Evolutionary conservation across 2,888 invertebrate species (phyloP).

Genomic region (Scrobipalpa atriplicella): DNA sequence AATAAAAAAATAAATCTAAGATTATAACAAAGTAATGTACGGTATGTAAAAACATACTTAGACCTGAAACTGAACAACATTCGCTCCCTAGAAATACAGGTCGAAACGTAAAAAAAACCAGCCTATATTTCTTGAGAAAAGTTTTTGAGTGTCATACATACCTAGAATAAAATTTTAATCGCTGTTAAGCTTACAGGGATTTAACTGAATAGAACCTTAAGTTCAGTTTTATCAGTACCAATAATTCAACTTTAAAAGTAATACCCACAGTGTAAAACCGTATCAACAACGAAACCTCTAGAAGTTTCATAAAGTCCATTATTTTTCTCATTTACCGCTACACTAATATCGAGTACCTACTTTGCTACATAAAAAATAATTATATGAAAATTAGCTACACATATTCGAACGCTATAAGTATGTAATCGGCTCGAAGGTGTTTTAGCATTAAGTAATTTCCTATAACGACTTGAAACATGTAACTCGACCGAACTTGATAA

Average conservation of each 20-base stretch:
- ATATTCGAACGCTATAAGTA: slow-evolving; percentile 28
- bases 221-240: neutral
- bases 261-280: neutral
- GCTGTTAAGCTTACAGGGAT: no score
- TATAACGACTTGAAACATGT: slow-evolving; percentile 16
- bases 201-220: no score
- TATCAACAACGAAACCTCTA: neutral
- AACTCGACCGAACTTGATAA: slow-evolving; percentile 6
- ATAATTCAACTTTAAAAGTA: neutral
- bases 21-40: no score
- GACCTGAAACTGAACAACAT: no score
- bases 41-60: no score
- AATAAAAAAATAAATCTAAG: no score
- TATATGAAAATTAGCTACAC: slow-evolving; percentile 46
- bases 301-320: neutral
- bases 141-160: no score
- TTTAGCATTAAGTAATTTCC: slow-evolving; percentile 22
- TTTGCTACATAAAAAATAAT: slow-evolving; percentile 41
- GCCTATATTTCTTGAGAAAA: no score
- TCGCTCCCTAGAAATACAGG: no score
- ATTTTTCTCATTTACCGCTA: neutral
- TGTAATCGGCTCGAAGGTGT: slow-evolving; percentile 29
- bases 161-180: no score
- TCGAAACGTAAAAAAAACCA: no score
- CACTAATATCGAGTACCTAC: slow-evolving; percentile 33